Base-by-base conservation (phyloP, 2,888 invertebrate genomes). In the Thumatha senex region DNA sequence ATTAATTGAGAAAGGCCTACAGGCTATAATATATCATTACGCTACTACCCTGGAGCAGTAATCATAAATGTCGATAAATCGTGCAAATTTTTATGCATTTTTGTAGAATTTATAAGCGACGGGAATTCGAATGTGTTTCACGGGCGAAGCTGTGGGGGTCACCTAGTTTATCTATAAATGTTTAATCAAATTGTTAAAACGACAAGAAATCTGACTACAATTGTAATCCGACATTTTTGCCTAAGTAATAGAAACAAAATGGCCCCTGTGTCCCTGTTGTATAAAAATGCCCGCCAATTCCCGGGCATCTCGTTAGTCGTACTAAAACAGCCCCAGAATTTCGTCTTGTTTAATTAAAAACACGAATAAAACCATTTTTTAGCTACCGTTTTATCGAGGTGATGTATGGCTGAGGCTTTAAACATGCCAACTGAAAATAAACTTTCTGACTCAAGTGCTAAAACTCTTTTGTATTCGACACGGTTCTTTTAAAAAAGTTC, bases 261-360 rank as follows among this genome's bases (percentile, higher is more conserved):
- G 58, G 67, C 58, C 9, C 1, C 42, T 40, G 40, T n/a, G n/a
- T n/a, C n/a, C n/a, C n/a, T 41, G 56, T 56, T 24, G 18, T 24
- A 24, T 24, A 24, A 24, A 60, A 64, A 59, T 58, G 52, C 57
- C 51, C 65, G 56, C 56, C 51, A 47, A 57, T 56, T 67, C 66
- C 63, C 65, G 61, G 64, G 18, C 77, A 66, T 70, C 80, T 82
- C 80, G 86, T 80, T 82, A 31, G 31, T 31, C 31, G 31, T 31
- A 83, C 82, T 63, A 71, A 76, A 83, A 84, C 84, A 75, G 78
- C 79, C 76, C 75, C 70, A 69, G 15, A 75, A 76, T 80, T 78
- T 74, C 71, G 48, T 70, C 74, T 83, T 86, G 88, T 88, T 89
- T 90, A 90, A 90, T 90, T 89, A 90, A 90, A 89, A 89, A 87